These are phyloP conservation scores for Aurelia coerulea DNA, from an alignment of 30 jellyfish, hydroid and myxozoan species.

Conservation along the genomic window DNA sequence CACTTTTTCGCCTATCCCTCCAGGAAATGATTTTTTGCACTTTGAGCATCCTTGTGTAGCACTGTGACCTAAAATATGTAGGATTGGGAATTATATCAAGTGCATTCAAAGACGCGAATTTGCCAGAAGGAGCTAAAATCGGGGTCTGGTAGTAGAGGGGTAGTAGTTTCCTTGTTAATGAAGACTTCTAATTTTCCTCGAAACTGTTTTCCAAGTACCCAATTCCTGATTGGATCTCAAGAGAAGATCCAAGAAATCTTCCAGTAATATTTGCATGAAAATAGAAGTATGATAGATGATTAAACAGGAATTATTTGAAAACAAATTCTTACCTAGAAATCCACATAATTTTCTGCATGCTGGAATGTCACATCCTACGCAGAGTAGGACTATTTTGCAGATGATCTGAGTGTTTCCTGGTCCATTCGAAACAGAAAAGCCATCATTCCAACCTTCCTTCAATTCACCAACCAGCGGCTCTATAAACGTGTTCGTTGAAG, in stretches of 20 bases:
- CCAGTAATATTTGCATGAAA: too few species aligned
- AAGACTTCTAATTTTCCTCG: too few species aligned
- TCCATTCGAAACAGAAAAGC: constrained; percentile 12
- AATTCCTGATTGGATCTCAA: too few species aligned
- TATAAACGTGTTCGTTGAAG: constrained; percentile 36
- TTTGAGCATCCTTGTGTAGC: constrained; percentile 45
- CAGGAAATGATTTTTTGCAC: constrained; percentile 45
- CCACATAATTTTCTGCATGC: constrained; percentile 44
- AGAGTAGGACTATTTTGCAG: constrained; percentile 18
- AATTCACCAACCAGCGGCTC: constrained; percentile 40
- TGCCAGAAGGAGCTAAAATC: too few species aligned
- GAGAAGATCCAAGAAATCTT: too few species aligned
- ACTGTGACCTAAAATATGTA: constrained; percentile 1
- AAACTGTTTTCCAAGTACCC: too few species aligned
- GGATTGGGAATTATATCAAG: neutral
- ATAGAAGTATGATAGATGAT: neutral
- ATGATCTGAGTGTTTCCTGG: neutral
- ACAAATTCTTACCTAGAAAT: constrained; percentile 31
- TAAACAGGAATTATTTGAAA: neutral
- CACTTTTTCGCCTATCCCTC: constrained; percentile 3
- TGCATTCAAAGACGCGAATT: too few species aligned
- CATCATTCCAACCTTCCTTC: constrained; percentile 45
- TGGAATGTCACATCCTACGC: constrained; percentile 60
- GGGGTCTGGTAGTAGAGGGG: too few species aligned
- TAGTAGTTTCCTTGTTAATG: too few species aligned